Evolutionary conservation across 30 jellyfish, hydroid and myxozoan genomes (phyloP).

Genomic region (Phacellophora camtschatica): DNA sequence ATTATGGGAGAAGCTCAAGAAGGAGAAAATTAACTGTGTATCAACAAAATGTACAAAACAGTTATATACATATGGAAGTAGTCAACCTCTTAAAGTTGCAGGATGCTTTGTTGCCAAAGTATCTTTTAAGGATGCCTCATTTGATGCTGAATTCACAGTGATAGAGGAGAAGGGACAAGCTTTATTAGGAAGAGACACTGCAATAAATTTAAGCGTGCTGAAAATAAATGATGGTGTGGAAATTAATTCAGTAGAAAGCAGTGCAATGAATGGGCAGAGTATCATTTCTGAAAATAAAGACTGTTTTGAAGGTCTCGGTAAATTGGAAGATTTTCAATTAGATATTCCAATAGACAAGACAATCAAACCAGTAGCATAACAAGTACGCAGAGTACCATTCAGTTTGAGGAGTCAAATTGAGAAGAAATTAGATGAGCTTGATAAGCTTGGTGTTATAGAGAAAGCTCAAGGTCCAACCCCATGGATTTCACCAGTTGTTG

Average conservation of each 20-base stretch:
- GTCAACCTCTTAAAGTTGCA: conserved; percentile 38
- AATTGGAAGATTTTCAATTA: conserved; percentile 33
- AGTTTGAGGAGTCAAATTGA: conserved; percentile 17
- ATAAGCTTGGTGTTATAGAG: conserved; percentile 59
- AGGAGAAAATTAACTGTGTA: conserved; percentile 38
- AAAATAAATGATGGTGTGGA: conserved; percentile 28
- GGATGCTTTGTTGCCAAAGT: conserved; percentile 35
- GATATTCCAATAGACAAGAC: conserved; percentile 47
- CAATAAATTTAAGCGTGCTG: conserved; percentile 18
- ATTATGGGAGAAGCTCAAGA: conserved; percentile 47
- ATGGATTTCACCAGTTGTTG: conserved; percentile 61
- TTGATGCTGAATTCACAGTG: conserved; percentile 41
- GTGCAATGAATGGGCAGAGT: conserved; percentile 15
- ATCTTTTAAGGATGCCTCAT: neutral
- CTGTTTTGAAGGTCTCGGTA: conserved; percentile 58
- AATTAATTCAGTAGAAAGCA: conserved; percentile 23
- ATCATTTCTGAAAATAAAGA: conserved; percentile 11
- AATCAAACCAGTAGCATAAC: conserved; percentile 58
- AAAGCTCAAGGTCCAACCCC: conserved; percentile 53
- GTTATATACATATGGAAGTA: conserved; percentile 51
- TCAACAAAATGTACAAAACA: conserved; percentile 18
- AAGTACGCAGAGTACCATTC: conserved; percentile 38
- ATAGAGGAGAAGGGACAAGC: conserved; percentile 63
- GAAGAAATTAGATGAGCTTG: conserved; percentile 59
- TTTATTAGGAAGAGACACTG: conserved; percentile 51